A percentile compares a stretch with the other conserved stretches of the same genome.
phyloP scores from a whole-genome alignment of 1,140 invertebrate genomes.

The Cydia amplana region DNA sequence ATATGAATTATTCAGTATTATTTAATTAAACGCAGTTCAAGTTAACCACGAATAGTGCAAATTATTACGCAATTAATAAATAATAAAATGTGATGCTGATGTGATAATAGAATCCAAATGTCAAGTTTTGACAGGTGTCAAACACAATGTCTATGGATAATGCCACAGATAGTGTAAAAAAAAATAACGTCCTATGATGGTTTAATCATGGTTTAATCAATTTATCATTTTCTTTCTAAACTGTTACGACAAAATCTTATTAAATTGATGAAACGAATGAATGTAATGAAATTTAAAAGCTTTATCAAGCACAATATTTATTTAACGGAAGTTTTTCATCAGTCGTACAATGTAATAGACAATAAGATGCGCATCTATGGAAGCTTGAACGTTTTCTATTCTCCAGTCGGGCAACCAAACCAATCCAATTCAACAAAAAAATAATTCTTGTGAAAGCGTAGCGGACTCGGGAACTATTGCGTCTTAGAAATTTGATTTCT shows the following conservation, averaged over 20 bases:
- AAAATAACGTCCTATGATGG: background rate
- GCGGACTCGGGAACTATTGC: slow-evolving; percentile 61
- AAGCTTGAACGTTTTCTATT: slow-evolving; percentile 31
- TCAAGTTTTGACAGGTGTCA: background rate
- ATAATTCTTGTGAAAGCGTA: slow-evolving; percentile 75
- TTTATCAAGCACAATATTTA: background rate
- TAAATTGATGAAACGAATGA: background rate
- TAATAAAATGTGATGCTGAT: slow-evolving; percentile 11
- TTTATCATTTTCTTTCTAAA: background rate
- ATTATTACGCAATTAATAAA: slow-evolving; percentile 13
- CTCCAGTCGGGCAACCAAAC: slow-evolving; percentile 31
- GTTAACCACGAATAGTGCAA: background rate
- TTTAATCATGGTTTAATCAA: background rate
- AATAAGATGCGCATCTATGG: slow-evolving; percentile 27
- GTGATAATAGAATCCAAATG: background rate
- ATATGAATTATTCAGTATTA: background rate
- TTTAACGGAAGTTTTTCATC: background rate
- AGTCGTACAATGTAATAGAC: slow-evolving; percentile 10
- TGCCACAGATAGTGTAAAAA: background rate
- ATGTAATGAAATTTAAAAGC: background rate
- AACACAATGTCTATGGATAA: background rate
- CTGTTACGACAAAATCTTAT: background rate
- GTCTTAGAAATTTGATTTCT: slow-evolving; percentile 59
- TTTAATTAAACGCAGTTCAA: background rate
- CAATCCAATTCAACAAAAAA: slow-evolving; percentile 52